Evolutionary conservation across 2,113 vertebrate species (phyloP), one percentile per base, ranked within the genome.

Genomic region (Onychorhynchus coronatus): DNA sequence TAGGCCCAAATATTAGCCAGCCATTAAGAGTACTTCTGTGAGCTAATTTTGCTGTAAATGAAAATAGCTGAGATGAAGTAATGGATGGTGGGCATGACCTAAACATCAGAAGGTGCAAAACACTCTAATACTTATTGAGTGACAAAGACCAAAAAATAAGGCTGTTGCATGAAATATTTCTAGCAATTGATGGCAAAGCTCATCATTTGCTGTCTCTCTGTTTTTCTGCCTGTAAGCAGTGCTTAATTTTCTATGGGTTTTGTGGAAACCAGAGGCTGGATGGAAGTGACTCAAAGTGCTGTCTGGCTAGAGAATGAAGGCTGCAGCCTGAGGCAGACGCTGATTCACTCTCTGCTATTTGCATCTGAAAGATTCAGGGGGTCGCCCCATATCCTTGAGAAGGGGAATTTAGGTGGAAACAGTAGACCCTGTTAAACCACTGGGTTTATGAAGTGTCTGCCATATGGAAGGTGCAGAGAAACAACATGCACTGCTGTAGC

Each of bases 401-500:
- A 74, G 25, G n/a, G 18, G 50, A 79, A 76, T 85, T 81, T 58
- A 68, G 77, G 37, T 73, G 39, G 49, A 80, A 86, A 78, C 11
- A 75, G 37, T 2, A 44, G 55, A 95, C 88, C 31, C 50, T 55
- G 25, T 63, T 81, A 75, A 82, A 82, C n/a, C 23, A 37, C 14
- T 46, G 21, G 20, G 46, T 35, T 79, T 79, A 61, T 47, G 5
- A 85, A 83, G 23, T 62, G 25, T 37, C 61, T 88, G 42, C 50
- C 50, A n/a, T 35, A 35, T 18, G 18, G 65, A 79, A 66, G 50
- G 11, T 39, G 25, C n/a, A 30, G 62, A 73, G n/a, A n/a, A 31
- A 42, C 24, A 30, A 20, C 0, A 0, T 5, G 11, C 0, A 0
- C 80, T 73, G 53, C 42, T 68, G 39, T 42, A 78, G 53, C 9